Evolutionary conservation across 2,888 invertebrate genomes (phyloP).

Genomic region (Odontothrips loti): DNA sequence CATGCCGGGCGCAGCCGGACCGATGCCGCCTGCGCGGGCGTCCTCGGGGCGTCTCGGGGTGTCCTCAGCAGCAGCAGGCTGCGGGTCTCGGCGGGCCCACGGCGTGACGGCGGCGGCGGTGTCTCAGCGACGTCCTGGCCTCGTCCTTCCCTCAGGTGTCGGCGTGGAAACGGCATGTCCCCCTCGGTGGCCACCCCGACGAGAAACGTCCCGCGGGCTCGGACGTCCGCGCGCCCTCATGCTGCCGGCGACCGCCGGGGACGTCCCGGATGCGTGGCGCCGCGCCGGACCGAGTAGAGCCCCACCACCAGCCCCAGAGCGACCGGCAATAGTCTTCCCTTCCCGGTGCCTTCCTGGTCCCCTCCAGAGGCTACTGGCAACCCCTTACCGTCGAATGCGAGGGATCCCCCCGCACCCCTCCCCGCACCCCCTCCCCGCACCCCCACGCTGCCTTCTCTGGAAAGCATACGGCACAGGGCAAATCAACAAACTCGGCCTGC

Average conservation of each 20-base stretch:
- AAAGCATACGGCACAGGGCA: conserved; percentile 2
- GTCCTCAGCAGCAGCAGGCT: background rate
- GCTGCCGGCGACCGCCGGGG: background rate
- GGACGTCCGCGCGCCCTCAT: background rate
- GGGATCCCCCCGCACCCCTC: background rate
- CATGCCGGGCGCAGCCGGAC: background rate
- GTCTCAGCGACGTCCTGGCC: background rate
- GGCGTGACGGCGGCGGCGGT: background rate
- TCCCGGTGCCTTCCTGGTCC: background rate
- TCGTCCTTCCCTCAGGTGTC: background rate
- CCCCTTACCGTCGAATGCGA: background rate
- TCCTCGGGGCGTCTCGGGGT: background rate
- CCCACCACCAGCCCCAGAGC: background rate
- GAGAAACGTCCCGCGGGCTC: background rate
- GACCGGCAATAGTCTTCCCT: background rate
- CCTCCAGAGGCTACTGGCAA: background rate
- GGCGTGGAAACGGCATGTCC: background rate
- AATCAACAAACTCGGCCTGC: background rate
- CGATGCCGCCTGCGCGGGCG: background rate
- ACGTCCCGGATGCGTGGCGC: background rate
- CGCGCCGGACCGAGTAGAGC: background rate
- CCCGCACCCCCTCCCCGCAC: background rate
- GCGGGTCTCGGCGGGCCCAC: background rate
- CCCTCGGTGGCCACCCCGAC: too few species aligned
- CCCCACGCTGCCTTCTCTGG: background rate